phyloP scores from a whole-genome alignment of 2,888 invertebrate species.

The Agonopterix alstromeriana region DNA sequence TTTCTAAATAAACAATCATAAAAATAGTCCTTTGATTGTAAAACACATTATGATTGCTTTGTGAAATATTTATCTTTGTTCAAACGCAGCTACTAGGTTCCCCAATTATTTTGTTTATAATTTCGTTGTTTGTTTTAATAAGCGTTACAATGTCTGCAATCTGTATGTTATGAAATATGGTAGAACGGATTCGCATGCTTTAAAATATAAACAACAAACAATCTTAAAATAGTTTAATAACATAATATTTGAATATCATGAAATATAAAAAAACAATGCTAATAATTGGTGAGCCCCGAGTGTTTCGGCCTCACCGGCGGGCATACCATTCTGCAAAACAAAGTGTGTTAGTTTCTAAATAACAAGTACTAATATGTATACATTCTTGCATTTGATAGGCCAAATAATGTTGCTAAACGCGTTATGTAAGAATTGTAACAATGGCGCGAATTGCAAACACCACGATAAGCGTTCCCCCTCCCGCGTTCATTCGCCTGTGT shows the following conservation, averaged over 20 bases:
- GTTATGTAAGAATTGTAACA: conserved; percentile 24
- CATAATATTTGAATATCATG: conserved; percentile 17
- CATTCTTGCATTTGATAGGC: not conserved
- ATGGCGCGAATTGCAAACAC: conserved; percentile 18
- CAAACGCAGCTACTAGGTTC: too few species aligned
- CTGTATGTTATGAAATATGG: too few species aligned
- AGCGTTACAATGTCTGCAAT: too few species aligned
- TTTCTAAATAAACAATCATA: too few species aligned
- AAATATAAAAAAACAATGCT: conserved; percentile 24
- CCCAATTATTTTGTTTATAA: too few species aligned
- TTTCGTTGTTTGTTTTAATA: too few species aligned
- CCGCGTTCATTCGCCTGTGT: not conserved
- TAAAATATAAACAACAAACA: not conserved
- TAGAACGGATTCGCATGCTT: not conserved
- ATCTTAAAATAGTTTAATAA: conserved; percentile 22
- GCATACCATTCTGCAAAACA: not conserved
- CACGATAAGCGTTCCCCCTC: conserved; percentile 19
- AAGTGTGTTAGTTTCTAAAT: not conserved
- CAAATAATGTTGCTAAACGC: conserved; percentile 17
- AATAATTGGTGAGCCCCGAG: not conserved
- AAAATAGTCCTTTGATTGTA: too few species aligned
- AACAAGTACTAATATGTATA: not conserved
- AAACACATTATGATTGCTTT: too few species aligned
- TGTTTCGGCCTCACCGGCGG: not conserved
- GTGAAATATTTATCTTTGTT: too few species aligned